phyloP scores from a whole-genome alignment of 2,888 invertebrate genomes.

The Alentia gelatinosa region DNA sequence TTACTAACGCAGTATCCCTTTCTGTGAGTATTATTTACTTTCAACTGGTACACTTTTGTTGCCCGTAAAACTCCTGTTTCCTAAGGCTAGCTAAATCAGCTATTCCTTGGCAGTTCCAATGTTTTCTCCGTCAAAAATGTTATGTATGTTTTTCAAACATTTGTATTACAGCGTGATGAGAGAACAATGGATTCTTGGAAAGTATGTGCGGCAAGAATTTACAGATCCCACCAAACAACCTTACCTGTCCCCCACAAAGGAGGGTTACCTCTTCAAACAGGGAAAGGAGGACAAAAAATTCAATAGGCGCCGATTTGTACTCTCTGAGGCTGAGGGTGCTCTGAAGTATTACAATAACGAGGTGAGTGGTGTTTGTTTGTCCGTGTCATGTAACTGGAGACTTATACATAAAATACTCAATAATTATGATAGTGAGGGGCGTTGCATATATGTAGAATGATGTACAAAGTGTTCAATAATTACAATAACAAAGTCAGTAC shows the following conservation, averaged over 20 bases:
- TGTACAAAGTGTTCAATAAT: no score
- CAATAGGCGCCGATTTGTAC: slow-evolving; percentile 90
- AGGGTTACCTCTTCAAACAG: slow-evolving; percentile 92
- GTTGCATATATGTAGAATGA: no score
- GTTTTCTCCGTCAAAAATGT: background rate
- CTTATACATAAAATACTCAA: no score
- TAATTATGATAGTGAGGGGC: no score
- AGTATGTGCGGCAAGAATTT: slow-evolving; percentile 94
- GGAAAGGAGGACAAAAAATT: slow-evolving; percentile 93
- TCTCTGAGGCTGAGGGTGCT: slow-evolving; percentile 90
- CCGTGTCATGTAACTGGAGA: no score
- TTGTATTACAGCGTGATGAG: slow-evolving; percentile 87
- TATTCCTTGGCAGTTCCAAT: no score
- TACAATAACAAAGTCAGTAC: no score
- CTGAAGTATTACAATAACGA: slow-evolving; percentile 85
- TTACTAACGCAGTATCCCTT: no score
- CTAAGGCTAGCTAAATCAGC: no score
- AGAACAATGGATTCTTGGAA: slow-evolving; percentile 95
- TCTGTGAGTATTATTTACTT: no score
- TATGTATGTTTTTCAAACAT: background rate
- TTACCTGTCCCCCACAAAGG: slow-evolving; percentile 87
- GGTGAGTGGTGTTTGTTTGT: slow-evolving; percentile 68
- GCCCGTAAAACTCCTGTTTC: no score
- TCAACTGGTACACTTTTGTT: no score
- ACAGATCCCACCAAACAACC: slow-evolving; percentile 88